Evolutionary conservation across 2,888 invertebrate species (phyloP), one percentile per base, ranked within the genome.

Genomic region (Sinelater perroti): DNA sequence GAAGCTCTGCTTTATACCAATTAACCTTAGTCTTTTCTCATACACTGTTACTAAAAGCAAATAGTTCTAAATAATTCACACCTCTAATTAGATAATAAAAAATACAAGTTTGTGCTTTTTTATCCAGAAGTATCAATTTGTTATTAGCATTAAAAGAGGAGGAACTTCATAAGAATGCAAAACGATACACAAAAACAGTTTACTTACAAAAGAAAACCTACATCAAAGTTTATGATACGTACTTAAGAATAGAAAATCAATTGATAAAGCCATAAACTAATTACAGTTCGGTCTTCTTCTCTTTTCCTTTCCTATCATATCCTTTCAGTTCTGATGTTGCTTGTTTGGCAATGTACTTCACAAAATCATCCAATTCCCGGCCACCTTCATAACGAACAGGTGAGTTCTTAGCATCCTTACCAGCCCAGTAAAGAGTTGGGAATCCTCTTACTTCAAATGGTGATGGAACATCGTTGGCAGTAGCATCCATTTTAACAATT

Each of bases 401-500:
- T 62, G 83, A 86, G 71, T 85, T 79, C 75, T 91, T 91, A 44
- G 81, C 78, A 71, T 92, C 88, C 78, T 93, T 95, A 7, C 97
- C 91, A 61, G 90, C 86, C 95, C 96, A 99, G 85, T 85, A 99
- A 60, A 99, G 84, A 3, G 98, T 99, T 53, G 99, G 99, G 88
- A 98, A 99, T 6, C 99, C 99, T 57, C 89, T 86, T 6, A 99
- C 99, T 72, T 97, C 93, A 78, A 86, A 99, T 5, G 84, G 80
- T 64, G 89, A 82, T 64, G 97, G 96, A 70, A 97, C 97, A 83
- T 99, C 99, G 78, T 99, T 99, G 64, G 95, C 94, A 7, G 98
- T 97, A 8, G 98, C 98, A 79, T 99, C 99, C 83, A 99, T 93
- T 79, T 99, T 99, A 1, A 97, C 93, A 70, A 99, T 94, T 63